These are phyloP conservation scores for Enteromius viviparus DNA, from an alignment of 2,797 vertebrate species.

Conservation along the genomic window DNA sequence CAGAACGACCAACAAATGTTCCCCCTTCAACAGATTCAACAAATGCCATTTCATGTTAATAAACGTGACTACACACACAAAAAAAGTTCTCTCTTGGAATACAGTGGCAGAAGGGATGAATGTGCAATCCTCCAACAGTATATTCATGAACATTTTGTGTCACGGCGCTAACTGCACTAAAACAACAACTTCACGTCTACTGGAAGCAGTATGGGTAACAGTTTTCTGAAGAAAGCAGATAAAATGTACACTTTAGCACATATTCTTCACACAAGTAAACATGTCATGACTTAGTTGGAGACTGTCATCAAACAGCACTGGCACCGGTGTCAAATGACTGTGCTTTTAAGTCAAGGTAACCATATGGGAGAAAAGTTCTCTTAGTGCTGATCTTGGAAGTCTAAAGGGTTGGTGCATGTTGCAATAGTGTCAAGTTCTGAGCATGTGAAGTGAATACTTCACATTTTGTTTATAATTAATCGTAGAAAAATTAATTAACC, in stretches of 20 bases:
- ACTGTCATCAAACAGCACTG: constrained; percentile 26
- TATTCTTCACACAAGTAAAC: neutral
- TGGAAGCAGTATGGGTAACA: neutral
- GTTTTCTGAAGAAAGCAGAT: constrained; percentile 4
- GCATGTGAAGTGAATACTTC: too few species aligned
- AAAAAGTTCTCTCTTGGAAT: too few species aligned
- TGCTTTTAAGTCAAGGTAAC: neutral
- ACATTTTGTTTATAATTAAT: too few species aligned
- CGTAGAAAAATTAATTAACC: neutral
- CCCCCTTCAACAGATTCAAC: constrained; percentile 18
- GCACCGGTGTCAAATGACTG: constrained; percentile 21
- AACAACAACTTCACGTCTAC: neutral
- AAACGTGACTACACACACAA: neutral
- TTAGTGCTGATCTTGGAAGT: constrained; percentile 11
- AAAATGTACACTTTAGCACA: neutral
- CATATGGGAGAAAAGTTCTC: neutral
- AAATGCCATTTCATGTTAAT: constrained; percentile 4
- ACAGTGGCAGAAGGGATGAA: neutral
- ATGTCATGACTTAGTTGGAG: constrained; percentile 1
- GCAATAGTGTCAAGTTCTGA: neutral
- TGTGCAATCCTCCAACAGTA: neutral
- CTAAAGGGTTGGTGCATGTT: neutral
- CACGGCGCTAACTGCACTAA: neutral
- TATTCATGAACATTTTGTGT: neutral
- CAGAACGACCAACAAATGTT: neutral